Evolutionary conservation across 2,888 invertebrate genomes (phyloP).

Genomic region (Chouioia cunea): DNA sequence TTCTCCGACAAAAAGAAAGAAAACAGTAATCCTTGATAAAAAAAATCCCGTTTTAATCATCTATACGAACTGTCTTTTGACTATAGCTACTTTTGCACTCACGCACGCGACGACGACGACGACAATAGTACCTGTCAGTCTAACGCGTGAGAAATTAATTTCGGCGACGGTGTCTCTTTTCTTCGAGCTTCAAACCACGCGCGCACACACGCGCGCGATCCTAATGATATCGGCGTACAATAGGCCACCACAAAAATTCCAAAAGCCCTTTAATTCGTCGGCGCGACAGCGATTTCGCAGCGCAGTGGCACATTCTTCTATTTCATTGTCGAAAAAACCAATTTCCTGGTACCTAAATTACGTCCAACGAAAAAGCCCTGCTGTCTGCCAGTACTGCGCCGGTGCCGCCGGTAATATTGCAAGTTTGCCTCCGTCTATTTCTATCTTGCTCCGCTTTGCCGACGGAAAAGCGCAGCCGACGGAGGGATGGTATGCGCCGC

Average conservation of each 20-base stretch:
- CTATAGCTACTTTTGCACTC: no score
- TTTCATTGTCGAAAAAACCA: conserved; percentile 70
- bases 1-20: no score
- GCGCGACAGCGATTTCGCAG: conserved; percentile 35
- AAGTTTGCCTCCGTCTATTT: conserved; percentile 62
- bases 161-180: conserved; percentile 25
- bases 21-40: no score
- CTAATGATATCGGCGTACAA: conserved; percentile 41
- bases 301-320: conserved; percentile 63
- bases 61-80: no score
- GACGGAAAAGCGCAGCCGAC: conserved; percentile 53
- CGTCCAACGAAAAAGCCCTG: conserved; percentile 49
- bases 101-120: no score
- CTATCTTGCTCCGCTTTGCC: conserved; percentile 4
- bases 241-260: conserved; percentile 20
- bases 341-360: conserved; percentile 69
- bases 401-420: conserved; percentile 63
- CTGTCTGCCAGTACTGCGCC: conserved; percentile 53
- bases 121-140: conserved; percentile 30
- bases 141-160: conserved; percentile 43
- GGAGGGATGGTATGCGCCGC: no score
- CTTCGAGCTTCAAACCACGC: no score
- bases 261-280: conserved; percentile 40
- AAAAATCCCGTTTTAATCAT: no score
- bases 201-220: neutral